These are phyloP conservation scores for Coreius guichenoti DNA, from an alignment of 2,797 vertebrate species.

Conservation along the genomic window DNA sequence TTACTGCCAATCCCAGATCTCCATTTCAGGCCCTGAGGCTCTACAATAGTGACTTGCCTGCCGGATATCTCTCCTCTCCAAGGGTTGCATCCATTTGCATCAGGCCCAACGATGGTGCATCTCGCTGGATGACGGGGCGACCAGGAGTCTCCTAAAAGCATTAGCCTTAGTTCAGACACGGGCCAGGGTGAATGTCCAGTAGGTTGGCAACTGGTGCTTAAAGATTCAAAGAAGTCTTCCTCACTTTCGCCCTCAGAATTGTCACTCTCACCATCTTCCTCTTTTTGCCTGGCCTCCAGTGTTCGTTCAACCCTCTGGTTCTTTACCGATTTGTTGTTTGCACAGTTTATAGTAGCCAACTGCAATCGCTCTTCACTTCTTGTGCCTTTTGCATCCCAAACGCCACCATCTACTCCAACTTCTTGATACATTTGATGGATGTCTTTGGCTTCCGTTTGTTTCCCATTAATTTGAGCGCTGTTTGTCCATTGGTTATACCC, in stretches of 20 bases:
- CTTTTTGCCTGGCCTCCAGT: conserved; percentile 5
- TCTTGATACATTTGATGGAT: conserved; percentile 52
- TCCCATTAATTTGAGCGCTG: conserved; percentile 34
- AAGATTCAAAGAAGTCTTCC: conserved; percentile 49
- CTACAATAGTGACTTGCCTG: conserved; percentile 59
- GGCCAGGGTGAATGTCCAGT: conserved; percentile 38
- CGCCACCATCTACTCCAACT: conserved; percentile 39
- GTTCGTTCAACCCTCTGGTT: conserved; percentile 11
- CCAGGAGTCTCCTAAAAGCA: conserved; percentile 76
- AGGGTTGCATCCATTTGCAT: conserved; percentile 14
- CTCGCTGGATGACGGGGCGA: conserved; percentile 63
- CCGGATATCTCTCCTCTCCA: conserved; percentile 71
- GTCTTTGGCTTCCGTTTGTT: conserved; percentile 31
- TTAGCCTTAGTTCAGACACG: conserved; percentile 63
- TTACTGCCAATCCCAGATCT: conserved; percentile 63
- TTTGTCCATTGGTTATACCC: conserved; percentile 57
- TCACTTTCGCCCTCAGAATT: conserved; percentile 4
- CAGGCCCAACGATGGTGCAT: conserved; percentile 66
- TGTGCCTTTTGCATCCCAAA: background rate
- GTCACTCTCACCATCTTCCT: conserved; percentile 4
- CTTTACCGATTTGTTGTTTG: background rate
- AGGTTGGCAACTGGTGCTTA: background rate
- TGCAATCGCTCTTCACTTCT: conserved; percentile 22
- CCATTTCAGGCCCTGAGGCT: conserved; percentile 73
- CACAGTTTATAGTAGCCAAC: background rate